Conservation (phyloP, 2,888 invertebrate genomes). For the Leuctra nigra region DNA sequence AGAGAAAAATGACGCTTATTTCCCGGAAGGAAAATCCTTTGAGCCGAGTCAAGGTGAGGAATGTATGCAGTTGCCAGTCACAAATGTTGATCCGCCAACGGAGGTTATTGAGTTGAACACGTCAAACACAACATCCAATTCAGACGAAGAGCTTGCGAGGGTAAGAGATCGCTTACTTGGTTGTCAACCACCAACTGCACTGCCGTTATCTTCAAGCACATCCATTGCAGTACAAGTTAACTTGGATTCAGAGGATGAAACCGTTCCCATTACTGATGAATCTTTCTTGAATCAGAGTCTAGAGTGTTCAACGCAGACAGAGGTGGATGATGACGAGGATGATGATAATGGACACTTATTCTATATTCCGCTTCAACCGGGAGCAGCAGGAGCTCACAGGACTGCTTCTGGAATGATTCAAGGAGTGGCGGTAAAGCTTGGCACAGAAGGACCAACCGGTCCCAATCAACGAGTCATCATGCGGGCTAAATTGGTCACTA, state of each 20-base stretch:
- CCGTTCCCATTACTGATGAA: background rate
- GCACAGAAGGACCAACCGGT: constrained; percentile 54
- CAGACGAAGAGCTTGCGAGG: constrained; percentile 7
- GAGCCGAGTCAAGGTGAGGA: background rate
- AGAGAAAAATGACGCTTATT: too few species aligned
- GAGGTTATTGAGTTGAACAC: background rate
- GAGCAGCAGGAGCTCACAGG: constrained; percentile 37
- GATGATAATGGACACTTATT: constrained; percentile 53
- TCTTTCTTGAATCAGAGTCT: constrained; percentile 35
- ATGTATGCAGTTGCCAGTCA: background rate
- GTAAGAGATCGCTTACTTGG: background rate
- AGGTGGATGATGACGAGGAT: constrained; percentile 45
- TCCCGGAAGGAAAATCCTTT: background rate
- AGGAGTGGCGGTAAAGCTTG: constrained; percentile 58
- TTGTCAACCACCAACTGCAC: background rate
- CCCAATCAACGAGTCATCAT: constrained; percentile 55
- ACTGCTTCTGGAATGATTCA: constrained; percentile 42
- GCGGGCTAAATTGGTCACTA: constrained; percentile 57
- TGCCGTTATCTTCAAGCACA: constrained; percentile 33
- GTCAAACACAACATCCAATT: constrained; percentile 6
- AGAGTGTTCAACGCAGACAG: constrained; percentile 44
- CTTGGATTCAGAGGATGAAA: constrained; percentile 38
- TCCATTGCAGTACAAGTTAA: constrained; percentile 50
- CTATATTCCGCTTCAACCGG: constrained; percentile 52
- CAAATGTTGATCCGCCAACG: background rate